Conservation (phyloP, 2,888 invertebrate species). For the Xestia ashworthii region DNA sequence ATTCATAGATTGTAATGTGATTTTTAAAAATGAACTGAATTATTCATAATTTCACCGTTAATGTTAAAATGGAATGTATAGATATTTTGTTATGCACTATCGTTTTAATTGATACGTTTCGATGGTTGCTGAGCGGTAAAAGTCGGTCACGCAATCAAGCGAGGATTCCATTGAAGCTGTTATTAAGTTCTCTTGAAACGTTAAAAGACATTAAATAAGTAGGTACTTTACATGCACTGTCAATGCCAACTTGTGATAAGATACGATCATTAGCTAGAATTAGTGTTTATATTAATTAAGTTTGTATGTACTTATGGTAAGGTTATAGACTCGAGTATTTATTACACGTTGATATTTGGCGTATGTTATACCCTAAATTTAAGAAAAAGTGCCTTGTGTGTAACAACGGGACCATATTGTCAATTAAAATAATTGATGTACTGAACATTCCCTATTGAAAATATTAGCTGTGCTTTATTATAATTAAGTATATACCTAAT, state of each 20-base stretch:
- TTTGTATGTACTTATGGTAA: conserved; percentile 80
- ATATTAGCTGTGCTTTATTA: conserved; percentile 79
- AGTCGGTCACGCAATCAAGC: conserved; percentile 31
- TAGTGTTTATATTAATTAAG: conserved; percentile 67
- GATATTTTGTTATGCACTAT: conserved; percentile 50
- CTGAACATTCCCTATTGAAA: conserved; percentile 87
- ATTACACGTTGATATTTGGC: conserved; percentile 74
- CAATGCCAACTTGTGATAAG: conserved; percentile 79
- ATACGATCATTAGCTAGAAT: conserved; percentile 71
- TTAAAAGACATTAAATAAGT: conserved; percentile 36
- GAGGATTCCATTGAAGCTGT: conserved; percentile 33
- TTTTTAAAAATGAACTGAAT: conserved; percentile 57
- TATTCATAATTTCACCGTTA: conserved; percentile 35
- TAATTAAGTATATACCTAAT: conserved; percentile 53
- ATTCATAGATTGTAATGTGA: conserved; percentile 31
- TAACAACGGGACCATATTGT: conserved; percentile 83
- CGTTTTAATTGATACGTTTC: conserved; percentile 41
- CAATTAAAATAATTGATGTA: conserved; percentile 83
- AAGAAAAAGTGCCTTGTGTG: conserved; percentile 82
- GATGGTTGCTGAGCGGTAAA: conserved; percentile 33
- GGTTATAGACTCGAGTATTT: conserved; percentile 77
- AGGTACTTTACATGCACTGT: conserved; percentile 65
- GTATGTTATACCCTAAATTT: conserved; percentile 66
- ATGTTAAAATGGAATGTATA: conserved; percentile 46
- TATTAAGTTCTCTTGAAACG: conserved; percentile 36